A percentile compares a stretch with the other conserved stretches of the same genome.
Evolutionary conservation across 1,140 invertebrate species (phyloP).

Genomic region (Leptinotarsa lineolata): DNA sequence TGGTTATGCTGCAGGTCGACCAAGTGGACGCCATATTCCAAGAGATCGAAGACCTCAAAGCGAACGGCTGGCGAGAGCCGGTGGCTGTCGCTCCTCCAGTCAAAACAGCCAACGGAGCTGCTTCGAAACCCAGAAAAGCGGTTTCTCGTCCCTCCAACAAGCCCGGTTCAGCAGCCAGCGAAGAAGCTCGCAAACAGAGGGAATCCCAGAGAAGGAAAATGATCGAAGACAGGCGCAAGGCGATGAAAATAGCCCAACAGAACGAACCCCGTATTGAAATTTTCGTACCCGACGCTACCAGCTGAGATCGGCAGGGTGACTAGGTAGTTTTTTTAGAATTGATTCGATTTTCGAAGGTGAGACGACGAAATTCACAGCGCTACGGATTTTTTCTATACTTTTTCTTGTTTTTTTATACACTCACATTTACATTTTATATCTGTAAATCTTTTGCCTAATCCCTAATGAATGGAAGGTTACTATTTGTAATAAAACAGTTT

Average conservation of each 20-base stretch:
- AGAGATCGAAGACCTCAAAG: constrained; percentile 72
- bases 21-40: constrained; percentile 79
- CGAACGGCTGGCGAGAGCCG: constrained; percentile 69
- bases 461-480: neutral
- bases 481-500: constrained; percentile 4
- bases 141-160: too few relatives aligned
- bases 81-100: constrained; percentile 26
- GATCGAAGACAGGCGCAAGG: constrained; percentile 75
- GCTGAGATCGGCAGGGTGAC: constrained; percentile 44
- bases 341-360: neutral
- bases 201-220: constrained; percentile 81
- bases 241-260: constrained; percentile 62
- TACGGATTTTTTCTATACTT: constrained; percentile 7
- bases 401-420: neutral
- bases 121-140: constrained; percentile 47
- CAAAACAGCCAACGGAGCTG: constrained; percentile 49
- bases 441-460: neutral
- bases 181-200: constrained; percentile 65
- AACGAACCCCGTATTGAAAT: constrained; percentile 62
- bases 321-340: constrained; percentile 17
- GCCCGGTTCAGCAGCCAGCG: constrained; percentile 57
- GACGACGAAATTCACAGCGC: constrained; percentile 7
- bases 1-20: constrained; percentile 89
- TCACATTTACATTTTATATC: neutral
- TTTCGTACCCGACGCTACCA: constrained; percentile 62